Evolutionary conservation across 2,888 invertebrate species (phyloP).

Genomic region (Eristalis arbustorum): DNA sequence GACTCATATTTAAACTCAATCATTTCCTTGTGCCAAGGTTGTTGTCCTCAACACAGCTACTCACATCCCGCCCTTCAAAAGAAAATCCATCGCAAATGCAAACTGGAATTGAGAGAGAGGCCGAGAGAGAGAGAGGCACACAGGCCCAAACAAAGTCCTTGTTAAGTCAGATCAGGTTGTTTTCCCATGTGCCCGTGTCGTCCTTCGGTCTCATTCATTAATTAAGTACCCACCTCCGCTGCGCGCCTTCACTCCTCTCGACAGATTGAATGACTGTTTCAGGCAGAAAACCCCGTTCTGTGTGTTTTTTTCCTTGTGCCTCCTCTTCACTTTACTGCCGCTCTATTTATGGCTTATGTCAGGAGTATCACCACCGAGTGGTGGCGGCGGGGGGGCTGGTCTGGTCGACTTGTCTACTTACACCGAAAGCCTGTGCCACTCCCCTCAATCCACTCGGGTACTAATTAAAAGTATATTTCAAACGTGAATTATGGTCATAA

Average conservation of each 20-base stretch:
- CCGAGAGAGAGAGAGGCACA: background rate
- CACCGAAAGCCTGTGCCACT: background rate
- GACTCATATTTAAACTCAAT: no score
- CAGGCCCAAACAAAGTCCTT: background rate
- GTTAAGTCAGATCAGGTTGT: background rate
- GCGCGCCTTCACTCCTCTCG: background rate
- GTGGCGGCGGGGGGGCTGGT: no score
- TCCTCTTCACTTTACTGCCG: background rate
- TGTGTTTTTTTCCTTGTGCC: background rate
- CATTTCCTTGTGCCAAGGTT: no score
- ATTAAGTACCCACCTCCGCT: background rate
- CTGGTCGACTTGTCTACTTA: background rate
- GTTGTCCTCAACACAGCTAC: no score
- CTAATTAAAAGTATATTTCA: slow-evolving; percentile 53
- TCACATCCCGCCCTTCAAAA: background rate
- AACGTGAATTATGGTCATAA: slow-evolving; percentile 40
- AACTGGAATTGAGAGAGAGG: background rate
- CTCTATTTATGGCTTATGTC: background rate
- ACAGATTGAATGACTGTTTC: background rate
- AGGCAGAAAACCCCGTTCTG: background rate
- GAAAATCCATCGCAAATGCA: background rate
- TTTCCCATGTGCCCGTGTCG: background rate
- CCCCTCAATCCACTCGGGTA: slow-evolving; percentile 1
- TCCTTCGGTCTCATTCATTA: background rate
- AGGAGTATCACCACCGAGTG: background rate